Conservation (phyloP, 2,113 vertebrate species). For the Gymnobelideus leadbeateri region DNA sequence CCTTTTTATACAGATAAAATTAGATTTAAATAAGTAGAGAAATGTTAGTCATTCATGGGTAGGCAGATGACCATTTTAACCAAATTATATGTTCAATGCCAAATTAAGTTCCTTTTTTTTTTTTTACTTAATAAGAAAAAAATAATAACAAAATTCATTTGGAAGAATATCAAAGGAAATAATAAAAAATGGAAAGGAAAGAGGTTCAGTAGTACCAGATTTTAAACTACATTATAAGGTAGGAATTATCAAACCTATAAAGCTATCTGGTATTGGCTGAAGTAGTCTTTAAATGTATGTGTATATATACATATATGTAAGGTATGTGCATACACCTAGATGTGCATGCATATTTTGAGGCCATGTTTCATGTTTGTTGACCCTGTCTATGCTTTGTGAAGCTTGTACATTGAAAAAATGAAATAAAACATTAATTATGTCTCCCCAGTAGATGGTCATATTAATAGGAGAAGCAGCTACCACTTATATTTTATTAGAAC, state of each 20-base stretch:
- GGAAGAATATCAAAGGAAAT: background rate
- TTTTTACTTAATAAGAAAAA: background rate
- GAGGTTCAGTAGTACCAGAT: background rate
- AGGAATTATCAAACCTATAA: background rate
- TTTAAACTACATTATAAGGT: background rate
- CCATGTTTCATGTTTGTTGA: background rate
- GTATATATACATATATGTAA: background rate
- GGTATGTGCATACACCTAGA: background rate
- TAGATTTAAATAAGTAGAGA: background rate
- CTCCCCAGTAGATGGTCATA: background rate
- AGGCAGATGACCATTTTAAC: background rate
- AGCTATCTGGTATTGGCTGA: background rate
- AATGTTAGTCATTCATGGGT: background rate
- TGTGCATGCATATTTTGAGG: background rate
- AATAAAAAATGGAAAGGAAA: background rate
- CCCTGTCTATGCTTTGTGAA: background rate
- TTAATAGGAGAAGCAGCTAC: background rate
- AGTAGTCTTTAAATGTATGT: background rate
- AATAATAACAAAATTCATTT: background rate
- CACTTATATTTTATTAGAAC: constrained; percentile 1
- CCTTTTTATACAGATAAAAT: background rate
- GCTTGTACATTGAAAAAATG: background rate
- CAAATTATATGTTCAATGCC: background rate
- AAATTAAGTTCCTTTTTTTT: background rate
- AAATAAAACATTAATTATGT: background rate